Conservation (phyloP, 2,888 invertebrate genomes). For the Lacanobia wlatinum region DNA sequence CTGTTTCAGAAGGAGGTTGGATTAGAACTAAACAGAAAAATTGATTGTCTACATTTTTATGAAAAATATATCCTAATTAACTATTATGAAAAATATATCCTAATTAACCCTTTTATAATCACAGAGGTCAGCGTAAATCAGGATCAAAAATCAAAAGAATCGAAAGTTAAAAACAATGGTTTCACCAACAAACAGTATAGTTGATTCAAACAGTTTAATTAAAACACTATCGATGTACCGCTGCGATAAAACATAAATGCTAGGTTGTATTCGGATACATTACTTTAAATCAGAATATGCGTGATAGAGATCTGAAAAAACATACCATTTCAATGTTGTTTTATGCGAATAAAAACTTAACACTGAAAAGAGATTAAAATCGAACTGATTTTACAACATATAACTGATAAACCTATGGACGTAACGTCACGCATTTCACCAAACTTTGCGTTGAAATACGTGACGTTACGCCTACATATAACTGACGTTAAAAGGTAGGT, state of each 20-base stretch:
- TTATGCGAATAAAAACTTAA: not conserved
- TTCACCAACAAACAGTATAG: not conserved
- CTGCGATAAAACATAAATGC: constrained; percentile 26
- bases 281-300: constrained; percentile 19
- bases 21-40: not conserved
- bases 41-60: not conserved
- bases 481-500: too few species aligned
- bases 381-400: not conserved
- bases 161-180: not conserved
- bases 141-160: not conserved
- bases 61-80: too few species aligned
- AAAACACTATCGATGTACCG: constrained; percentile 22
- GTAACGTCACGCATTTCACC: too few species aligned
- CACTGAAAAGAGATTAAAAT: not conserved
- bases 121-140: not conserved
- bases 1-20: not conserved
- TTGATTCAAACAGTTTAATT: constrained; percentile 7
- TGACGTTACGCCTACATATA: too few species aligned
- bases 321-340: not conserved
- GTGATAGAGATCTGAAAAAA: constrained; percentile 31
- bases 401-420: too few species aligned
- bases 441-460: too few species aligned
- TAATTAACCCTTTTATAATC: not conserved
- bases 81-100: too few species aligned
- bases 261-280: constrained; percentile 1